phyloP scores from a whole-genome alignment of 1,140 invertebrate species.

The Trissolcus basalis region DNA sequence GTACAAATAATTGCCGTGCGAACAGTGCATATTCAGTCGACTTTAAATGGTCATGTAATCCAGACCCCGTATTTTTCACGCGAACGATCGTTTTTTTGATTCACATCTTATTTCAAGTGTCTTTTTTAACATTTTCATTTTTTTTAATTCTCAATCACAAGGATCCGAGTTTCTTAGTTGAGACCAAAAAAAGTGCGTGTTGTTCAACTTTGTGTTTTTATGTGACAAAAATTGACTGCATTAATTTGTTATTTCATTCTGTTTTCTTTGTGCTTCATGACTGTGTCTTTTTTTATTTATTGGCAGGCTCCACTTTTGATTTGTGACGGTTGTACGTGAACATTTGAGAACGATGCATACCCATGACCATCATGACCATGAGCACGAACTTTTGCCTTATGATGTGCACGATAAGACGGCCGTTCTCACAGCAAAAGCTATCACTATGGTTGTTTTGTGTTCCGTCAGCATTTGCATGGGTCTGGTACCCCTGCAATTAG shows the following conservation, averaged over 20 bases:
- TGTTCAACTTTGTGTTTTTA: no score
- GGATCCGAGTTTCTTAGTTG: no score
- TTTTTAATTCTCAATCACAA: no score
- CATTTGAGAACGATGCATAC: slow-evolving; percentile 16
- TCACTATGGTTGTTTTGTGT: slow-evolving; percentile 84
- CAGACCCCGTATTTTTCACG: slow-evolving; percentile 3
- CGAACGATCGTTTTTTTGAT: background rate
- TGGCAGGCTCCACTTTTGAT: no score
- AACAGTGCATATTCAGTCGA: slow-evolving; percentile 35
- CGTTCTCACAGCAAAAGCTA: slow-evolving; percentile 80
- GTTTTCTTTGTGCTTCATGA: no score
- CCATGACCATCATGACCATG: background rate
- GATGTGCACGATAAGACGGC: slow-evolving; percentile 60
- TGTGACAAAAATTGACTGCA: no score
- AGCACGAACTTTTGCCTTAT: slow-evolving; percentile 1
- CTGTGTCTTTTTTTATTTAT: no score
- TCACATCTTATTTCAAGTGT: background rate
- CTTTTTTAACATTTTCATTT: no score
- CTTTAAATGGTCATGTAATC: slow-evolving; percentile 18
- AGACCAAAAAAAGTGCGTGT: no score
- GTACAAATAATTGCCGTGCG: slow-evolving; percentile 45
- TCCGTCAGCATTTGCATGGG: slow-evolving; percentile 82
- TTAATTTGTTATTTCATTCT: no score
- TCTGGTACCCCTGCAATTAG: slow-evolving; percentile 81
- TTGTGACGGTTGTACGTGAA: no score